phyloP scores from a whole-genome alignment of 1,140 invertebrate genomes.

The Periplaneta americana region DNA sequence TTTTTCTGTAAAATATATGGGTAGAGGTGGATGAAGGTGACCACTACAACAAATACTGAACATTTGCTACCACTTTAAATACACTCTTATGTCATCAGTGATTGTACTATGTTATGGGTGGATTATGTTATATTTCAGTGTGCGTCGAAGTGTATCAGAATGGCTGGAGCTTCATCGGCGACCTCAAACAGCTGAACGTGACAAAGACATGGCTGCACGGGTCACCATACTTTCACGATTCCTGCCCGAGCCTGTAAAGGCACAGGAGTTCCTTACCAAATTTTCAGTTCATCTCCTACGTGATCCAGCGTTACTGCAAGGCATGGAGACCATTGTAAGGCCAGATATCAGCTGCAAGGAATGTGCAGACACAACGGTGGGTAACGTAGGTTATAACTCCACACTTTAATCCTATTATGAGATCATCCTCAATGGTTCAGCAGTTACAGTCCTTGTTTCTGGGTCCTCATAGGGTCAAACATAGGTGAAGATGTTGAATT shows the following conservation, averaged over 20 bases:
- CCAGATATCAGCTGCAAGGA: constrained; percentile 86
- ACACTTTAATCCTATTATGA: too few relatives aligned
- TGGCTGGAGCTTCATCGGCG: constrained; percentile 77
- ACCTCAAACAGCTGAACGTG: constrained; percentile 49
- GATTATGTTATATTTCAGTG: constrained; percentile 39
- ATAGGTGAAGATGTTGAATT: too few relatives aligned
- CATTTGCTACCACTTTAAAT: too few relatives aligned
- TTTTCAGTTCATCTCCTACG: constrained; percentile 78
- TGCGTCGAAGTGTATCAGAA: constrained; percentile 76
- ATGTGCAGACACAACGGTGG: constrained; percentile 70
- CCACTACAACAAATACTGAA: too few relatives aligned
- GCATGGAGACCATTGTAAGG: constrained; percentile 81
- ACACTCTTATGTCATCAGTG: too few relatives aligned
- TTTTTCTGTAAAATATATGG: too few relatives aligned
- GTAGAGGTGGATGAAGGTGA: too few relatives aligned
- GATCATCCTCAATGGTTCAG: too few relatives aligned
- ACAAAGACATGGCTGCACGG: constrained; percentile 57
- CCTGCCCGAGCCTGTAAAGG: constrained; percentile 90
- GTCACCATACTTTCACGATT: constrained; percentile 58
- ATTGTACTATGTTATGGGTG: too few relatives aligned
- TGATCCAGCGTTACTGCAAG: constrained; percentile 68
- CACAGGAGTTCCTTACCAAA: constrained; percentile 85
- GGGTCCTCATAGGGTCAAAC: too few relatives aligned
- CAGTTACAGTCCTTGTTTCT: too few relatives aligned
- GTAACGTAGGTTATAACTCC: too few relatives aligned